Percentiles rank a stretch among this genome's conserved stretches.
phyloP scores from a whole-genome alignment of 2,888 invertebrate genomes.

The Ethmia dodecea region DNA sequence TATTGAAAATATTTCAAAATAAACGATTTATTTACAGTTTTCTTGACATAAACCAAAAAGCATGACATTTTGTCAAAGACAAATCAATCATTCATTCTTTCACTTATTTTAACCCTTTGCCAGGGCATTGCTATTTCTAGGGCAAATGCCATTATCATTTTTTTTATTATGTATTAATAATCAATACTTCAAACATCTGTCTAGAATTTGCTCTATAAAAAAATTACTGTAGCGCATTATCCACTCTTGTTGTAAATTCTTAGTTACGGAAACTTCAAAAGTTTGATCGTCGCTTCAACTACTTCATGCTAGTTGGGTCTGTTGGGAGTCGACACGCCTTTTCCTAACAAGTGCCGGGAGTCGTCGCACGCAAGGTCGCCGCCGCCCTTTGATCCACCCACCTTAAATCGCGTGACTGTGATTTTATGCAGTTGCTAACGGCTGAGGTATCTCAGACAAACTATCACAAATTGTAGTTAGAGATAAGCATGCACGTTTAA shows the following conservation, averaged over 20 bases:
- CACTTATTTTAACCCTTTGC: no score
- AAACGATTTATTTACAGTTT: no score
- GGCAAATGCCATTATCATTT: no score
- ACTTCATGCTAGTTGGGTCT: constrained; percentile 55
- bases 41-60: no score
- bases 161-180: no score
- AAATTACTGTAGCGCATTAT: no score
- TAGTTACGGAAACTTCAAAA: constrained; percentile 20
- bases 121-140: no score
- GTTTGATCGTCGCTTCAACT: constrained; percentile 34
- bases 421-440: constrained; percentile 54
- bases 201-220: no score
- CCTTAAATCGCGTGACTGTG: constrained; percentile 70
- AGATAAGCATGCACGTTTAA: constrained; percentile 1
- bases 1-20: no score
- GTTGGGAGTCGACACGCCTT: constrained; percentile 74
- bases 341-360: constrained; percentile 76
- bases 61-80: no score
- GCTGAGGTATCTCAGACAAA: constrained; percentile 29
- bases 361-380: constrained; percentile 72
- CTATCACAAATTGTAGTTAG: constrained; percentile 15
- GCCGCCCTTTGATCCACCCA: constrained; percentile 78
- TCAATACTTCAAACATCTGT: no score
- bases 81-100: no score
- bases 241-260: background rate